Evolutionary conservation across 2,888 invertebrate genomes (phyloP).

Genomic region (Caradrina clavipalpis): DNA sequence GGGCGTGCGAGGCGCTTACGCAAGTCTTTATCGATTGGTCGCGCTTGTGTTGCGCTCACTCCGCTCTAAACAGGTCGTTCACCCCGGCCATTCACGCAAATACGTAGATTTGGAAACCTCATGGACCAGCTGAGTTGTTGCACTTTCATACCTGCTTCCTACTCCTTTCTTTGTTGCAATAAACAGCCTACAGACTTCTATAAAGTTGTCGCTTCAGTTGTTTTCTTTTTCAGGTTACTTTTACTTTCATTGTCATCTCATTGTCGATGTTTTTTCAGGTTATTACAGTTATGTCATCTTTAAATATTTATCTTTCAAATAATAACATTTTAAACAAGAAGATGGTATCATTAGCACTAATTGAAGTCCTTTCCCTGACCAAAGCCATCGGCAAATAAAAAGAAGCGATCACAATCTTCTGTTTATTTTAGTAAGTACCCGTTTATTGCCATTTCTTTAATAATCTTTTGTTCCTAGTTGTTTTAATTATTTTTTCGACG

Average conservation of each 20-base stretch:
- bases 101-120: slow-evolving; percentile 81
- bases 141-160: slow-evolving; percentile 75
- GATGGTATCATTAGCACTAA: background rate
- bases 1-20: slow-evolving; percentile 83
- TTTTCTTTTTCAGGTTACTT: background rate
- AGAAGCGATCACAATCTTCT: slow-evolving; percentile 15
- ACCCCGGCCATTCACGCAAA: slow-evolving; percentile 83
- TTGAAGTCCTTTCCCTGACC: background rate
- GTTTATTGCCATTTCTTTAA: background rate
- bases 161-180: slow-evolving; percentile 62
- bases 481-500: slow-evolving; percentile 8
- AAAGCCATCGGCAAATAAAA: slow-evolving; percentile 5
- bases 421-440: background rate
- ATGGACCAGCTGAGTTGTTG: slow-evolving; percentile 74
- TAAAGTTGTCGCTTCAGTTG: background rate
- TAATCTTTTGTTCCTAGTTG: slow-evolving; percentile 2
- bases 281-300: background rate
- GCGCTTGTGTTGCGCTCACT: slow-evolving; percentile 82
- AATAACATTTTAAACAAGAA: background rate
- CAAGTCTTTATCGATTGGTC: slow-evolving; percentile 85
- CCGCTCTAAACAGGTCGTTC: slow-evolving; percentile 83
- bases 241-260: background rate
- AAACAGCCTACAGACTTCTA: background rate
- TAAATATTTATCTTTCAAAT: background rate
- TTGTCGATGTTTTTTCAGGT: background rate